These are phyloP conservation scores for Lethenteron reissneri DNA, from an alignment of 2,113 vertebrate species.

Conservation along the genomic window DNA sequence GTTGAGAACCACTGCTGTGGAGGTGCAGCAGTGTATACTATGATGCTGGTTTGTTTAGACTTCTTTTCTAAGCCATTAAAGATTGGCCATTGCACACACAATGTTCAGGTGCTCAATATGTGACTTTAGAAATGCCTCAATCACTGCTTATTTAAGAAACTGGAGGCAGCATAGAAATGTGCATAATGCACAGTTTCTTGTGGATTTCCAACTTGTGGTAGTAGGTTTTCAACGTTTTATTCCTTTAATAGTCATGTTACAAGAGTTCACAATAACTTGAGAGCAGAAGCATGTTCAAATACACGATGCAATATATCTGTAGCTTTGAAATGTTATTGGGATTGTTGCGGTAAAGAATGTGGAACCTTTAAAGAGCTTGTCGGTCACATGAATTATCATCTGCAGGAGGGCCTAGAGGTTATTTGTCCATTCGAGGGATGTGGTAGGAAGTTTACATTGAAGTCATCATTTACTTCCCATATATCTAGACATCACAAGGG, in stretches of 20 bases:
- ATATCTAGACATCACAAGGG: too few relatives aligned
- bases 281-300: not conserved
- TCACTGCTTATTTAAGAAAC: not conserved
- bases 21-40: slow-evolving; percentile 11
- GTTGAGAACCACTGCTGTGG: slow-evolving; percentile 1
- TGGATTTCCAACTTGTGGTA: slow-evolving; percentile 7
- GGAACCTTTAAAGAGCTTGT: too few relatives aligned
- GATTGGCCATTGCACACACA: too few relatives aligned
- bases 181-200: slow-evolving; percentile 1
- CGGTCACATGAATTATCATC: too few relatives aligned
- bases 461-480: too few relatives aligned
- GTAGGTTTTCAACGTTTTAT: slow-evolving; percentile 7
- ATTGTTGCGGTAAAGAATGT: too few relatives aligned
- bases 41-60: slow-evolving; percentile 13
- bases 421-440: too few relatives aligned
- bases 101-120: not conserved
- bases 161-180: slow-evolving; percentile 5
- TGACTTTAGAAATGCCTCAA: not conserved
- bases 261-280: slow-evolving; percentile 5
- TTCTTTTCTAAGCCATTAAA: not conserved
- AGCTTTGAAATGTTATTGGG: too few relatives aligned
- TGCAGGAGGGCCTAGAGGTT: too few relatives aligned
- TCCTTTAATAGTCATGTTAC: slow-evolving; percentile 8
- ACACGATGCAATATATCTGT: too few relatives aligned
- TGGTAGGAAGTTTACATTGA: too few relatives aligned